phyloP scores from a whole-genome alignment of 2,888 invertebrate species.

The Eupithecia subumbrata region DNA sequence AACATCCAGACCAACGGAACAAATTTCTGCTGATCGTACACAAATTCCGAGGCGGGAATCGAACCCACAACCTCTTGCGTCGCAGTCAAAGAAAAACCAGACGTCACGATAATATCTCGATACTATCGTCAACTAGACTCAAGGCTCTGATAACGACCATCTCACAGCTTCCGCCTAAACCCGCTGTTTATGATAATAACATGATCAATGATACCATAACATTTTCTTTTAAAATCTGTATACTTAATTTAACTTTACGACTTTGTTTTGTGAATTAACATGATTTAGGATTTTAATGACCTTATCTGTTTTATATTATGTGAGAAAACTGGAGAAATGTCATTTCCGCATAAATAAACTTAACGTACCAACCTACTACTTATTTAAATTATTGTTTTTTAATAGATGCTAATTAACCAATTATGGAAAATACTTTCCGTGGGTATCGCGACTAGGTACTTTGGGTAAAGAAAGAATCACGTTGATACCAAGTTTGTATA shows the following conservation, averaged over 20 bases:
- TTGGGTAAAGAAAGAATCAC: not conserved
- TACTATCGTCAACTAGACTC: too few species aligned
- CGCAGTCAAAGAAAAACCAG: too few species aligned
- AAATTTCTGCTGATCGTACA: too few species aligned
- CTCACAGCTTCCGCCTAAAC: slow-evolving; percentile 20
- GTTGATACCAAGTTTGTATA: not conserved
- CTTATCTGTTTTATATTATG: slow-evolving; percentile 43
- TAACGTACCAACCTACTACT: slow-evolving; percentile 5
- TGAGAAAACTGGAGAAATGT: slow-evolving; percentile 41
- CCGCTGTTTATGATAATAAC: slow-evolving; percentile 23
- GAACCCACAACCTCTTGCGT: too few species aligned
- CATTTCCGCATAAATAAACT: slow-evolving; percentile 36
- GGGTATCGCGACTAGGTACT: not conserved
- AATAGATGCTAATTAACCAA: not conserved
- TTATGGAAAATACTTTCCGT: not conserved
- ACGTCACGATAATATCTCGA: too few species aligned
- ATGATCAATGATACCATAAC: slow-evolving; percentile 36
- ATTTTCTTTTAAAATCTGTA: slow-evolving; percentile 38
- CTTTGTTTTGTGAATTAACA: slow-evolving; percentile 41
- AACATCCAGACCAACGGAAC: too few species aligned
- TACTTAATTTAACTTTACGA: slow-evolving; percentile 41
- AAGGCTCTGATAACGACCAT: not conserved
- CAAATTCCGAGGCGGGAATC: too few species aligned
- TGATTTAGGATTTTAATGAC: slow-evolving; percentile 38
- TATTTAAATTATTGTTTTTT: slow-evolving; percentile 5